Percentiles rank a stretch among this genome's conserved stretches.
Conservation (phyloP, 2,113 vertebrate species). For the Cochlearius cochlearius region DNA sequence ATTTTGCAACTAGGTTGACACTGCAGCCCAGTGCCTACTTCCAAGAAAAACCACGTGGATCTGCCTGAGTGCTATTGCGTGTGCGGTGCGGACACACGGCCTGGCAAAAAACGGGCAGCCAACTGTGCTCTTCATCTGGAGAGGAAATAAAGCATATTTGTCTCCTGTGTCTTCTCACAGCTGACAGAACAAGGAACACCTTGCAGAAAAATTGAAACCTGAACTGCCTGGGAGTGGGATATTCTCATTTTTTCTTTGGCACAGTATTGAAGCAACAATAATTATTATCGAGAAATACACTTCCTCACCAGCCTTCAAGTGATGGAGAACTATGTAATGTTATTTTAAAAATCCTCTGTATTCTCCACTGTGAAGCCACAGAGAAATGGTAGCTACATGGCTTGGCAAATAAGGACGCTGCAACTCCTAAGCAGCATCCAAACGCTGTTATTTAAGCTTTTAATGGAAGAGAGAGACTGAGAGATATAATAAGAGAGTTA, state of each 20-base stretch:
- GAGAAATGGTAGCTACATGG: neutral
- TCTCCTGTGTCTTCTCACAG: neutral
- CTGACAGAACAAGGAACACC: neutral
- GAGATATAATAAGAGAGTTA: neutral
- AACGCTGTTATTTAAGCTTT: neutral
- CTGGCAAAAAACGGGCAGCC: neutral
- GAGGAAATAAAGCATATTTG: neutral
- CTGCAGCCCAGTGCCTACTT: neutral
- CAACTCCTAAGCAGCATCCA: neutral
- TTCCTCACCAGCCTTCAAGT: neutral
- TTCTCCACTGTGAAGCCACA: neutral
- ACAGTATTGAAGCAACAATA: neutral
- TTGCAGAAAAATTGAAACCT: neutral
- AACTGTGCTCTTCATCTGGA: neutral
- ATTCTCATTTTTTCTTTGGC: neutral
- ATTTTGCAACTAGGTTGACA: neutral
- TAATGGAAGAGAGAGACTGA: neutral
- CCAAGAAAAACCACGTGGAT: neutral
- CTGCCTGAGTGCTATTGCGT: neutral
- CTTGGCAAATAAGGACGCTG: neutral
- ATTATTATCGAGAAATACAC: neutral
- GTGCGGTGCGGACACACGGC: neutral
- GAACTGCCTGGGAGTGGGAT: neutral
- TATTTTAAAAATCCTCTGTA: slow-evolving; percentile 2
- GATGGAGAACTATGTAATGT: neutral